Evolutionary conservation across 1,140 invertebrate genomes (phyloP).

Genomic region (Zaprionus davidi): DNA sequence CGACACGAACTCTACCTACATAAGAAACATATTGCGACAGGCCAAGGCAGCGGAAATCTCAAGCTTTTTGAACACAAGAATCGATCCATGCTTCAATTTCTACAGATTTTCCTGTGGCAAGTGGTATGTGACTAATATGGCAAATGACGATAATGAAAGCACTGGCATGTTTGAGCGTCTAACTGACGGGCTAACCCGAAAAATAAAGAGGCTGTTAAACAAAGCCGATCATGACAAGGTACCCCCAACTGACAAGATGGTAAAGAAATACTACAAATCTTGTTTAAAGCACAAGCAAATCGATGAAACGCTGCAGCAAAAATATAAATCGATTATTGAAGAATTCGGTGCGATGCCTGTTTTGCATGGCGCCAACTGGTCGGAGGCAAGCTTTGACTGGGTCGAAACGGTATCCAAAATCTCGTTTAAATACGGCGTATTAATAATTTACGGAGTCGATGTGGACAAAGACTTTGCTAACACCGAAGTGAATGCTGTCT

Average conservation of each 20-base stretch:
- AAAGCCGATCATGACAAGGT: background rate
- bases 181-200: conserved; percentile 52
- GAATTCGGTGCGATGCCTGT: conserved; percentile 59
- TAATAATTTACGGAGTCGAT: conserved; percentile 54
- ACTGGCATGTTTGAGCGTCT: conserved; percentile 68
- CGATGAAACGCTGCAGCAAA: conserved; percentile 15
- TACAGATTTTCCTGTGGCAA: conserved; percentile 88
- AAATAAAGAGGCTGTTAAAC: conserved; percentile 45
- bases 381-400: conserved; percentile 52
- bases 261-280: conserved; percentile 51
- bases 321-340: conserved; percentile 31
- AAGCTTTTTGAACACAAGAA: conserved; percentile 84
- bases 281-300: conserved; percentile 30
- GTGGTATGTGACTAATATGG: conserved; percentile 85
- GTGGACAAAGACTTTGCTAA: conserved; percentile 57
- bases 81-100: conserved; percentile 87
- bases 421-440: conserved; percentile 7
- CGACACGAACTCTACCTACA: conserved; percentile 3
- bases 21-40: conserved; percentile 26
- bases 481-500: conserved; percentile 49
- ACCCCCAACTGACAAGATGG: conserved; percentile 32
- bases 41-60: conserved; percentile 64
- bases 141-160: conserved; percentile 24
- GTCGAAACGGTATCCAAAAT: conserved; percentile 35
- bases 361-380: conserved; percentile 43